phyloP scores from a whole-genome alignment of 2,888 invertebrate species.

The Timandra comae region DNA sequence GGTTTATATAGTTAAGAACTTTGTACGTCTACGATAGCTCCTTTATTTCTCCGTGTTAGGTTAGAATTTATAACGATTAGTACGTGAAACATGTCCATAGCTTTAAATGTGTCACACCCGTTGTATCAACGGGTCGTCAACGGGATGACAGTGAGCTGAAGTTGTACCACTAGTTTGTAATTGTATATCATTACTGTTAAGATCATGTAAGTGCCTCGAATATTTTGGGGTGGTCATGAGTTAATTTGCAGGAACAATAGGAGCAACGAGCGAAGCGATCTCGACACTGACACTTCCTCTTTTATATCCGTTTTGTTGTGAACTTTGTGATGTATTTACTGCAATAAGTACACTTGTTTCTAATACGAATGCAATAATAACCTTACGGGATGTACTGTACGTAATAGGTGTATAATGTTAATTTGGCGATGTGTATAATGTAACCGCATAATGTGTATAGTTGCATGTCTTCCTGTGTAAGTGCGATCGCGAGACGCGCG shows the following conservation, averaged over 20 bases:
- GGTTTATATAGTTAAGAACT: conserved; percentile 60
- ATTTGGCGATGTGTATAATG: conserved; percentile 36
- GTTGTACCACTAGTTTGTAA: conserved; percentile 67
- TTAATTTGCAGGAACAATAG: conserved; percentile 43
- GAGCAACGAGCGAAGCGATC: conserved; percentile 10
- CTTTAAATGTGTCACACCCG: conserved; percentile 73
- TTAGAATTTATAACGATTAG: conserved; percentile 62
- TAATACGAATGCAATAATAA: conserved; percentile 20
- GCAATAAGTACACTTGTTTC: background rate
- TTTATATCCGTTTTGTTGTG: conserved; percentile 4
- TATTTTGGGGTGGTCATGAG: conserved; percentile 62
- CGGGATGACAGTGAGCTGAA: conserved; percentile 62
- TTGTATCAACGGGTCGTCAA: conserved; percentile 71
- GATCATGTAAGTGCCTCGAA: conserved; percentile 74
- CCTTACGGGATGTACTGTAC: conserved; percentile 13
- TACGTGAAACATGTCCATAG: conserved; percentile 75
- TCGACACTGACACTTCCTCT: conserved; percentile 3
- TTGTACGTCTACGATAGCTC: conserved; percentile 67
- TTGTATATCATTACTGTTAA: conserved; percentile 74
- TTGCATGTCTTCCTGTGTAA: conserved; percentile 74
- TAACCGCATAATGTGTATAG: conserved; percentile 55
- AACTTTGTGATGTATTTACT: conserved; percentile 1
- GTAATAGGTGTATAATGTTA: conserved; percentile 30
- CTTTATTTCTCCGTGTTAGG: conserved; percentile 71
- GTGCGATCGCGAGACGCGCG: conserved; percentile 41